Percentiles rank a stretch among this genome's conserved stretches.
These are phyloP conservation scores for Acanthis flammea DNA, from an alignment of 2,797 vertebrate species.

Conservation along the genomic window DNA sequence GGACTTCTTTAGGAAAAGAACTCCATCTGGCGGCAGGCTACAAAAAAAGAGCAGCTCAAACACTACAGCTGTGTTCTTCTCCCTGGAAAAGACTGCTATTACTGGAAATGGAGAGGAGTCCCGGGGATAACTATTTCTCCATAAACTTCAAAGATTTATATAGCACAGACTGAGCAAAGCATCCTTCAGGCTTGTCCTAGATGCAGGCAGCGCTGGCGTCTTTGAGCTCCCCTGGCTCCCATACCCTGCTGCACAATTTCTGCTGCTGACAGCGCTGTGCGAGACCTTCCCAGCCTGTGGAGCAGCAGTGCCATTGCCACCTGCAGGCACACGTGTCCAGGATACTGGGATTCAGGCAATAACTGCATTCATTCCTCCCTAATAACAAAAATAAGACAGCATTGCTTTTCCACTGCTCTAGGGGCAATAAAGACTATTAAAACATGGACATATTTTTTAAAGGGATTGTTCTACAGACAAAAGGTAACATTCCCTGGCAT, in stretches of 20 bases:
- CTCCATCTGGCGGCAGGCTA: constrained; percentile 70
- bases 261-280: accelerated
- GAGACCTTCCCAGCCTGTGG: background rate
- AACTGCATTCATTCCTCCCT: background rate
- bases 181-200: background rate
- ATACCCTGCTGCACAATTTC: accelerated
- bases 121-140: background rate
- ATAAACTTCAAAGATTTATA: background rate
- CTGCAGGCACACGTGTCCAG: background rate
- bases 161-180: background rate
- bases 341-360: background rate
- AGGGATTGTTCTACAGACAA: background rate
- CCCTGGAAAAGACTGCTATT: background rate
- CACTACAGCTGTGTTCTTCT: accelerated
- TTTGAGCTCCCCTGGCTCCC: background rate
- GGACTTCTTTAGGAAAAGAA: constrained; percentile 49
- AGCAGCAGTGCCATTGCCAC: background rate
- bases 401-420: background rate
- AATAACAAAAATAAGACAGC: accelerated
- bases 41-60: background rate
- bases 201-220: background rate
- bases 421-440: background rate
- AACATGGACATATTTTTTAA: background rate
- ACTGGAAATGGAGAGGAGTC: background rate
- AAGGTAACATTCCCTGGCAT: background rate